Base-by-base conservation (phyloP, 2,113 vertebrate genomes). In the Bubo bubo region DNA sequence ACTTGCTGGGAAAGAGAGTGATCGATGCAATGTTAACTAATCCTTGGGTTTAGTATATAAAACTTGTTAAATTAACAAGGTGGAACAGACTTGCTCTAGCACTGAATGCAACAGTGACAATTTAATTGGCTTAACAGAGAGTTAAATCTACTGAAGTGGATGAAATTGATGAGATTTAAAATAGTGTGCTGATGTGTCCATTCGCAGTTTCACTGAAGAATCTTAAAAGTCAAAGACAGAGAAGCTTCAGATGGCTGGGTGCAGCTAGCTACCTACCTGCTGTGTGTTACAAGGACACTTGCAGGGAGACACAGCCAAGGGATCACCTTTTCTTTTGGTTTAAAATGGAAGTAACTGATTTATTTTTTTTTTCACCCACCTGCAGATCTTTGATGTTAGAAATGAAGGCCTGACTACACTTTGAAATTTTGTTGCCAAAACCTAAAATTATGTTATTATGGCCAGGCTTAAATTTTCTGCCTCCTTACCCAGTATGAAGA, bases 171-270 rank as follows among this genome's bases (percentile, higher is more conserved):
- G 20, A 77, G 6, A 7, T 88, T 76, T 55, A 53, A 77, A 84
- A 59, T 18, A 75, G 3, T 4, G 13, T 52, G 12, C 3, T 0
- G 4, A 5, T 39, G 21, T 41, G 14, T 35, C 14, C 5, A 24
- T 64, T 80, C 11, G 27, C 5, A 14, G 9, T 27, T 66, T 59
- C 45, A 63, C 7, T 30, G 26, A 71, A 77, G 17, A 62, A 49
- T 3, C 8, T 87, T 53, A 49, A 76, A 81, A 83, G 43, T 30
- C 20, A 43, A 67, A 63, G 10, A 18, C 6, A 52, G 22, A 63
- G 26, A 43, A 49, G 3, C 5, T 79, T 91, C 41, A 35, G 28
- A 16, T 19, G 34, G 2, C 9, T 76, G 10, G 2, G 7, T 72
- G 22, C 13, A 50, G 8, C 8, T 41, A 37, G 8, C 32, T 55